Percentiles rank a stretch among this genome's conserved stretches.
These are phyloP conservation scores for Crossaster papposus DNA, from an alignment of 53 echinoderm and acorn worm species.

Conservation along the genomic window DNA sequence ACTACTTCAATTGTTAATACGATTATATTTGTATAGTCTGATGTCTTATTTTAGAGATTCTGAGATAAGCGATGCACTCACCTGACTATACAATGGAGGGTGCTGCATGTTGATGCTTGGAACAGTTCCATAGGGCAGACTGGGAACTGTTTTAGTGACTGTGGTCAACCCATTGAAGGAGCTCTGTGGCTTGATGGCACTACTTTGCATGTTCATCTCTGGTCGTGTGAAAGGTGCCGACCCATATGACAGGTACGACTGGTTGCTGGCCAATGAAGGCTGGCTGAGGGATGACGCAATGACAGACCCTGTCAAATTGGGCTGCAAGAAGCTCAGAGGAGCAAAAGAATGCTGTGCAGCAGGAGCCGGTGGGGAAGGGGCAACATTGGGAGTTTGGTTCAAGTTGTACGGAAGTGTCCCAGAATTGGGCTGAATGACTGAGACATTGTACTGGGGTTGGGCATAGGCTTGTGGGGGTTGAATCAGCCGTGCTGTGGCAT, in stretches of 20 bases:
- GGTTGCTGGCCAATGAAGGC: constrained; percentile 58
- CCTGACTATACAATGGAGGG: constrained; percentile 73
- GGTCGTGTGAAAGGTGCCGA: constrained; percentile 57
- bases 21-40: background rate
- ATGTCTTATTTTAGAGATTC: background rate
- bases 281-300: constrained; percentile 57
- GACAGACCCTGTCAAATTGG: constrained; percentile 44
- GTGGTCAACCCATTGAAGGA: constrained; percentile 46
- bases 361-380: constrained; percentile 63
- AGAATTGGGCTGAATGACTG: constrained; percentile 59
- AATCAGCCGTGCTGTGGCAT: constrained; percentile 58
- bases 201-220: constrained; percentile 54
- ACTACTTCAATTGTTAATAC: too few relatives aligned
- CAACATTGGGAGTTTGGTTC: constrained; percentile 54
- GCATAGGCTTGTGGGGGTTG: constrained; percentile 63
- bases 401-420: constrained; percentile 65
- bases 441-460: constrained; percentile 51
- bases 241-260: constrained; percentile 68
- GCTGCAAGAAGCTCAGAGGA: constrained; percentile 55
- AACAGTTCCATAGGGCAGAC: constrained; percentile 66
- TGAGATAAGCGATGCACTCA: constrained; percentile 11
- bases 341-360: constrained; percentile 72
- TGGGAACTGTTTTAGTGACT: constrained; percentile 73
- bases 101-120: constrained; percentile 68
- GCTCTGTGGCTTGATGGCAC: constrained; percentile 66